Base-by-base conservation (phyloP, 2,888 invertebrate species). In the Bembecia ichneumoniformis region DNA sequence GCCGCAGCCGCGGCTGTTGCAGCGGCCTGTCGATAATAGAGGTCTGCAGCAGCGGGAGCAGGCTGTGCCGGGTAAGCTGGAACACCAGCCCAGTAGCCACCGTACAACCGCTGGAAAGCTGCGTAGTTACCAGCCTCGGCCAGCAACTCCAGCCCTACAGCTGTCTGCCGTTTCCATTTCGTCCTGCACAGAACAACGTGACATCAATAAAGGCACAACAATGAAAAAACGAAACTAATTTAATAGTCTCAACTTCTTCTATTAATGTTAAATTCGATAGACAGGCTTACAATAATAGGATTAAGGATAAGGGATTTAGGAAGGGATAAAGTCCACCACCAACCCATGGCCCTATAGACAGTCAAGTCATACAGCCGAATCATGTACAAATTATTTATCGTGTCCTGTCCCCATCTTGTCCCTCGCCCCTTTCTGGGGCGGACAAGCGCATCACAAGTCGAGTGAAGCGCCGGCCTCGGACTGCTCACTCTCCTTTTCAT, bases 151-250 rank as follows among this genome's bases (percentile, higher is more conserved):
- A 98, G 82, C 0, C 99, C 98, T 2, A 99, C 99, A 0, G 99
- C 97, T 13, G 99, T 98, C 81, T 99, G 99, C 1, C 99, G 92
- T 83, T 99, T 99, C 99, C 99, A 99, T 89, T 99, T 99, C 76
- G 99, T 99, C 81, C 97, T 96, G 91, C 20, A 49, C 28, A 28
- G 9, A 28, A 28, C 9, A 9, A 47, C 35, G n/a, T n/a, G 49
- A 47, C 11, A 35, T 36, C 10, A 40, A 1, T 10, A 40, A 47
- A 11, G 35, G 20, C n/a, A 13, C 2, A 13, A 40, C 10, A 40
- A 13, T 40, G 3, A 13, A 0, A 14, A 40, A 47, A 14, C 13
- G 10, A 9, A 28, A n/a, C n/a, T 47, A 34, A 11, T 7, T 47
- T n/a, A 34, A 47, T n/a, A n/a, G n/a, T n/a, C n/a, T n/a, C n/a